These are phyloP conservation scores for Dipodomys merriami DNA, from an alignment of 2,113 vertebrate species.

Conservation along the genomic window DNA sequence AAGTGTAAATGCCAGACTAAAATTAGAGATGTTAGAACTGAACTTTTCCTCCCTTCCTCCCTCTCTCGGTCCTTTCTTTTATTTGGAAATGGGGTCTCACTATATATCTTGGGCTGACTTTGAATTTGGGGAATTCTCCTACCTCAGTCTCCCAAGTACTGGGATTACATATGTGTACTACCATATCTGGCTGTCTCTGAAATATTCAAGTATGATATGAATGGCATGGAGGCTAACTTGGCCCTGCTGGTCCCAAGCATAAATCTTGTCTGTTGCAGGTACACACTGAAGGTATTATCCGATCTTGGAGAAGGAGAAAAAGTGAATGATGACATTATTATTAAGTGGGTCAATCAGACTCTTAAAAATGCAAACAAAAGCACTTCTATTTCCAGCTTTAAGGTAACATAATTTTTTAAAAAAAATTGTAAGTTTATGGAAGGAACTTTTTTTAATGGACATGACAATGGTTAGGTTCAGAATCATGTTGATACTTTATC, in stretches of 20 bases:
- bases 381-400: slow-evolving; percentile 94
- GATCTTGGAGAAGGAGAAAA: slow-evolving; percentile 95
- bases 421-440: neutral
- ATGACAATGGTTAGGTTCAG: slow-evolving; percentile 47
- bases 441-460: slow-evolving; percentile 33
- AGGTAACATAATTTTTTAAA: slow-evolving; percentile 86
- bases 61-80: neutral
- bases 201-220: slow-evolving; percentile 50
- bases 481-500: neutral
- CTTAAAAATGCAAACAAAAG: slow-evolving; percentile 90
- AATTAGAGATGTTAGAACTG: slow-evolving; percentile 47
- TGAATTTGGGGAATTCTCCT: neutral
- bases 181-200: neutral
- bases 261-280: slow-evolving; percentile 86
- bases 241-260: neutral
- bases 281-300: slow-evolving; percentile 94
- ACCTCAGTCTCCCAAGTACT: neutral
- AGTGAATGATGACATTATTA: slow-evolving; percentile 94
- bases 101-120: neutral
- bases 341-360: slow-evolving; percentile 96
- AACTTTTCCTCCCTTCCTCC: neutral
- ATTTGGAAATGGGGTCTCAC: neutral
- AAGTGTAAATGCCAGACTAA: slow-evolving; percentile 37
- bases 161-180: no score
- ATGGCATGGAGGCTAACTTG: neutral